Evolutionary conservation across 1,140 invertebrate species (phyloP).

Genomic region (Lordiphosa collinella): DNA sequence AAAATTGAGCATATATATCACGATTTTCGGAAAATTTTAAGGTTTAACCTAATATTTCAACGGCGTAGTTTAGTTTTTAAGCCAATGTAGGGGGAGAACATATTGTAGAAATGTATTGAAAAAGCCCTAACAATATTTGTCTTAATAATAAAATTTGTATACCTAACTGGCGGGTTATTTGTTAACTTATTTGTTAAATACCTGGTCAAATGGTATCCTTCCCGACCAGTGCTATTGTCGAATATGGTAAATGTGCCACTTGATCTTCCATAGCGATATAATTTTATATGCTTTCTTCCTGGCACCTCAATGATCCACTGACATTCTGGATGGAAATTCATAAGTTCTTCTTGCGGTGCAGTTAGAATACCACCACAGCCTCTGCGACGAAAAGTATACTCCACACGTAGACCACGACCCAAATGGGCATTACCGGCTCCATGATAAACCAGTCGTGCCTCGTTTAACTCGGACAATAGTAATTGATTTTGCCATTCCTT

Average conservation of each 20-base stretch:
- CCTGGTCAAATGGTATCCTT: conserved; percentile 10
- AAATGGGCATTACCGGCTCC: conserved; percentile 80
- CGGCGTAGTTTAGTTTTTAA: no score
- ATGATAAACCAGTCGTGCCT: conserved; percentile 85
- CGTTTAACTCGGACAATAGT: conserved; percentile 85
- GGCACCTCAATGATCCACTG: conserved; percentile 85
- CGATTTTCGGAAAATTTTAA: no score
- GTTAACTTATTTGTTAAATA: no score
- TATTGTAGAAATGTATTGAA: no score
- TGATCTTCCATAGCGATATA: rapidly evolving
- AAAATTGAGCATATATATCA: no score
- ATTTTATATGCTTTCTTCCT: conserved; percentile 21
- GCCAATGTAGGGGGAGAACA: no score
- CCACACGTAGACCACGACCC: conserved; percentile 83
- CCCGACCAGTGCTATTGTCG: conserved; percentile 29
- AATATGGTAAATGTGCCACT: background rate
- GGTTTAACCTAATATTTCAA: no score
- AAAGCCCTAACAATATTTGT: no score
- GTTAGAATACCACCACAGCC: conserved; percentile 87
- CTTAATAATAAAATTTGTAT: no score
- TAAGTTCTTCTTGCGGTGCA: background rate
- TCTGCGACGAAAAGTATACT: conserved; percentile 41
- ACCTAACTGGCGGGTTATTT: no score
- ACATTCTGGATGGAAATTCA: conserved; percentile 79
- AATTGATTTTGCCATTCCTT: conserved; percentile 15